Conservation (phyloP, 2,888 invertebrate genomes). For the Liopterus haemorrhoidalis region DNA sequence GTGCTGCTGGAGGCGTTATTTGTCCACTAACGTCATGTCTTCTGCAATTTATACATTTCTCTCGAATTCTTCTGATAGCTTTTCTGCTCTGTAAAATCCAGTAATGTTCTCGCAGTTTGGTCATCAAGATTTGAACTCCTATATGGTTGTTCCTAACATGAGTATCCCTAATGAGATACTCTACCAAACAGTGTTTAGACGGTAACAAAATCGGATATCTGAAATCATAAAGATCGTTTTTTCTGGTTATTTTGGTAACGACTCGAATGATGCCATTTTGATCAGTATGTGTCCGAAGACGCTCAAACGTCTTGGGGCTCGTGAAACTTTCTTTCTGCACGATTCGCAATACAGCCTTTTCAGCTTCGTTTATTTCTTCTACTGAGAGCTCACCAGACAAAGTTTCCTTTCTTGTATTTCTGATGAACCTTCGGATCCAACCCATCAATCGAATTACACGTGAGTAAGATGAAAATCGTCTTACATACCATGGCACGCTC, state of each 20-base stretch:
- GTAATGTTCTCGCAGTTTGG: conserved; percentile 28
- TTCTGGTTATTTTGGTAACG: conserved; percentile 24
- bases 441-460: conserved; percentile 28
- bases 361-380: conserved; percentile 4
- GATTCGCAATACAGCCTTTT: neutral
- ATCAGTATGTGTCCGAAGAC: conserved; percentile 22
- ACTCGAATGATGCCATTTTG: conserved; percentile 26
- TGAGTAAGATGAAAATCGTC: conserved; percentile 26
- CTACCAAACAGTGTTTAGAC: conserved; percentile 28
- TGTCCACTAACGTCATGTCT: conserved; percentile 28
- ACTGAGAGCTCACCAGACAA: neutral
- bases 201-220: conserved; percentile 34
- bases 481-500: conserved; percentile 9
- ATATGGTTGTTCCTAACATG: conserved; percentile 15
- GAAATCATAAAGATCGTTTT: conserved; percentile 30
- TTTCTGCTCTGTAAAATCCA: conserved; percentile 30
- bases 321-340: conserved; percentile 18
- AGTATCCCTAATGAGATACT: conserved; percentile 22
- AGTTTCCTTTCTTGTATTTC: neutral
- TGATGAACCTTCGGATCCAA: conserved; percentile 22
- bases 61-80: conserved; percentile 22
- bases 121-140: conserved; percentile 25
- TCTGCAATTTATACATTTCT: conserved; percentile 28
- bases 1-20: conserved; percentile 27
- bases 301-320: conserved; percentile 13